Base-by-base conservation (phyloP, 2,797 vertebrate genomes). In the Chaetophractus vellerosus region DNA sequence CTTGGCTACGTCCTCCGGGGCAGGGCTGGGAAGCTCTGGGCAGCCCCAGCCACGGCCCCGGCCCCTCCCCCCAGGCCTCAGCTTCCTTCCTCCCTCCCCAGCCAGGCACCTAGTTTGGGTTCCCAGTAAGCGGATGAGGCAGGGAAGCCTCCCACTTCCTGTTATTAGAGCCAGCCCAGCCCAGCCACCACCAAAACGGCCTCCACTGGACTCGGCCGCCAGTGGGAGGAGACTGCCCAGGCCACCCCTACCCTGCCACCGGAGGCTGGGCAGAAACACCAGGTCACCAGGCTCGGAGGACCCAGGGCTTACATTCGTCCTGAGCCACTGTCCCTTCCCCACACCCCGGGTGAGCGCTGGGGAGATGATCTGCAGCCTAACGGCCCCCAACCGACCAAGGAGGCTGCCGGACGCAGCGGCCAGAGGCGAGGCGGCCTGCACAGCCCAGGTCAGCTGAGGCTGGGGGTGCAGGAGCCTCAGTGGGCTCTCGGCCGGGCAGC, bases 141-240 rank as follows among this genome's bases (percentile, higher is more conserved):
- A 36, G 97, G 94, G 98, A 98, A 98, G 97, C 96, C 97, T 97
- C 97, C 96, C 96, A 97, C 98, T 98, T 99, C 98, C 98, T 98
- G 98, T 98, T 98, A 98, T 98, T 98, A 98, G 97, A 95, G 86
- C 89, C 26, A 64, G 84, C 94, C 93, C 74, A 75, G 93, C 89
- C 85, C 0, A 0, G 4, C 94, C 84, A 95, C 94, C 95, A 93
- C 93, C 74, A 80, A 85, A 88, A 96, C 90, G 78, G 92, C 75
- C 96, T 96, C 93, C 90, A 12, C 82, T 76, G 93, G 97, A 94
- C 95, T 87, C 8, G 9, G 92, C 79, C 0, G 6, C 89, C 78
- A 69, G 69, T 9, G 5, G 92, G 66, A 96, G 57, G 76, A 36
- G 57, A 26, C 78, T 31, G 63, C 38, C 74, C 61, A 11, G 81